Percentiles rank a stretch among this genome's conserved stretches.
Conservation (phyloP, 2,797 vertebrate species). For the Gymnothorax reevesii region DNA sequence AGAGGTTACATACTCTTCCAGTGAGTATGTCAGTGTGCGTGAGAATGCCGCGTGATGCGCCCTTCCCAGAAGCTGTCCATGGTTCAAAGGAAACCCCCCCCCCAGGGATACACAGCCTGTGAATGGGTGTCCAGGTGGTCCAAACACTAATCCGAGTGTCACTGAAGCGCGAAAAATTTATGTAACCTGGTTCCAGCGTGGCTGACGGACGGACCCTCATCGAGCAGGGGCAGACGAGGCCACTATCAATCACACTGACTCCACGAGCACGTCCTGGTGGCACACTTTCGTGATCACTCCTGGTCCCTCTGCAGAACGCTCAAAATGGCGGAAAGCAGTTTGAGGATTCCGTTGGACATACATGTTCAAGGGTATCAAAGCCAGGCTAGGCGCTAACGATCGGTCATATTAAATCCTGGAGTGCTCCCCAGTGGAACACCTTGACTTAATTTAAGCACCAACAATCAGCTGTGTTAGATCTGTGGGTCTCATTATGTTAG, state of each 20-base stretch:
- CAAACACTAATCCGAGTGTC: not conserved
- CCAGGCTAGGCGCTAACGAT: not conserved
- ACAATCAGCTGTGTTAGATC: too few species aligned
- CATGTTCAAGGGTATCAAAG: not conserved
- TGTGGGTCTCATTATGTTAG: not conserved
- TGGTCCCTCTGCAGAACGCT: not conserved
- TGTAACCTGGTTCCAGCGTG: not conserved
- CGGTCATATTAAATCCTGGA: not conserved
- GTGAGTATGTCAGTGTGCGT: slow-evolving; percentile 12
- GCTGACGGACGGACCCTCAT: not conserved
- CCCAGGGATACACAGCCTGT: not conserved
- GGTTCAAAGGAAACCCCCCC: not conserved
- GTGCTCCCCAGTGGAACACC: not conserved
- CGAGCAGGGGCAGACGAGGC: not conserved
- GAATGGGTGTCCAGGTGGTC: not conserved
- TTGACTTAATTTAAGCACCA: not conserved
- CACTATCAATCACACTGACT: not conserved
- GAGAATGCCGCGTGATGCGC: slow-evolving; percentile 9
- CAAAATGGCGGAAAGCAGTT: not conserved
- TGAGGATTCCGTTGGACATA: not conserved
- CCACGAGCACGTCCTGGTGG: not conserved
- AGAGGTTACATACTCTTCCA: slow-evolving; percentile 22
- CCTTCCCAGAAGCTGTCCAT: slow-evolving; percentile 1
- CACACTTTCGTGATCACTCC: not conserved
- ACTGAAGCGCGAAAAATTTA: not conserved